Conservation (phyloP, 2,888 invertebrate species). For the Tetanocera ferruginea region DNA sequence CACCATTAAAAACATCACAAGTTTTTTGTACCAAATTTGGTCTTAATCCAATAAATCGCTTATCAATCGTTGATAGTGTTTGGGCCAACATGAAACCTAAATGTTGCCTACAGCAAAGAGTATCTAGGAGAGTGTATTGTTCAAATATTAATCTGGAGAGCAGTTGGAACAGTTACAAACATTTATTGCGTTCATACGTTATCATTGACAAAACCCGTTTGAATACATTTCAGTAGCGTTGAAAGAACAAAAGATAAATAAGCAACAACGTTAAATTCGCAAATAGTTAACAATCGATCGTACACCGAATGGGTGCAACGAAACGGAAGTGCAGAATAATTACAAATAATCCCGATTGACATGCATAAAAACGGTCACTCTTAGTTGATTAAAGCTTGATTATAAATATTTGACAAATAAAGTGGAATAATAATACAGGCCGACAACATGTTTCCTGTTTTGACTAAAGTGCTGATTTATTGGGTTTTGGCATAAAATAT, state of each 20-base stretch:
- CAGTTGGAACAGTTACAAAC: too few relatives aligned
- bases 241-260: constrained; percentile 2
- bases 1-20: too few relatives aligned
- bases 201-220: background rate
- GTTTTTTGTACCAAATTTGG: too few relatives aligned
- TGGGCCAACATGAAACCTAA: constrained; percentile 1
- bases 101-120: background rate
- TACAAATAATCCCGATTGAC: background rate
- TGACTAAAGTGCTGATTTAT: too few relatives aligned
- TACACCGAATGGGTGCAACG: constrained; percentile 32
- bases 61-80: constrained; percentile 37
- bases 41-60: background rate
- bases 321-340: constrained; percentile 22
- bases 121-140: background rate
- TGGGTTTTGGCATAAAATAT: background rate
- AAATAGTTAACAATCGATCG: constrained; percentile 39
- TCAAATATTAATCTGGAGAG: too few relatives aligned
- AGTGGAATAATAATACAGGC: background rate
- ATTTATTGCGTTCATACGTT: too few relatives aligned
- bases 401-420: background rate
- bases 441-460: too few relatives aligned
- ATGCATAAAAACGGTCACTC: constrained; percentile 1
- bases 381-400: background rate
- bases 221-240: background rate
- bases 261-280: constrained; percentile 18